phyloP scores from a whole-genome alignment of 2,113 vertebrate genomes.

The Vidua chalybeata region DNA sequence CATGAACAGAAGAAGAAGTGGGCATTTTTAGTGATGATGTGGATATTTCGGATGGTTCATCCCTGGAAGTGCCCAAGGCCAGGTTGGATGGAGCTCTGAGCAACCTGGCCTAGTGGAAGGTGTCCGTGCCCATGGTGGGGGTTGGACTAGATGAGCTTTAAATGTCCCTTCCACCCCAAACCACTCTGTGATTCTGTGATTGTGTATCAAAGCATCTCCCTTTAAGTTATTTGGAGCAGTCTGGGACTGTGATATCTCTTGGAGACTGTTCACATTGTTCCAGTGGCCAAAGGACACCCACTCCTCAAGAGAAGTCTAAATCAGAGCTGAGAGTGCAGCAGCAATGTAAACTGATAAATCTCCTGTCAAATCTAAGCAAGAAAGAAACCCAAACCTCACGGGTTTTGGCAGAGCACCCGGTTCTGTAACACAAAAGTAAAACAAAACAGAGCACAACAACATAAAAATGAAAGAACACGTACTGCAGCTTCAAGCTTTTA shows the following conservation, averaged over 20 bases:
- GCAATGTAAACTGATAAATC: background rate
- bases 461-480: background rate
- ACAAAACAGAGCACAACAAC: background rate
- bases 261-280: background rate
- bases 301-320: background rate
- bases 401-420: background rate
- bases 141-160: background rate
- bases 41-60: background rate
- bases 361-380: background rate
- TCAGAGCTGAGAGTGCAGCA: background rate
- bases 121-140: background rate
- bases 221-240: background rate
- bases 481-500: background rate
- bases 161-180: background rate
- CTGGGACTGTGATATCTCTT: background rate
- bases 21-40: background rate
- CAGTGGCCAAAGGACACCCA: background rate
- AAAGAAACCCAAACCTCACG: background rate
- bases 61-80: background rate
- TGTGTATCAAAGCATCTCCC: background rate
- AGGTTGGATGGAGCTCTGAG: background rate
- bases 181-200: background rate
- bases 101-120: background rate
- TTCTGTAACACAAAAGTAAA: background rate
- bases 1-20: background rate